Conservation (phyloP, 2,888 invertebrate species). For the Limenitis camilla region DNA sequence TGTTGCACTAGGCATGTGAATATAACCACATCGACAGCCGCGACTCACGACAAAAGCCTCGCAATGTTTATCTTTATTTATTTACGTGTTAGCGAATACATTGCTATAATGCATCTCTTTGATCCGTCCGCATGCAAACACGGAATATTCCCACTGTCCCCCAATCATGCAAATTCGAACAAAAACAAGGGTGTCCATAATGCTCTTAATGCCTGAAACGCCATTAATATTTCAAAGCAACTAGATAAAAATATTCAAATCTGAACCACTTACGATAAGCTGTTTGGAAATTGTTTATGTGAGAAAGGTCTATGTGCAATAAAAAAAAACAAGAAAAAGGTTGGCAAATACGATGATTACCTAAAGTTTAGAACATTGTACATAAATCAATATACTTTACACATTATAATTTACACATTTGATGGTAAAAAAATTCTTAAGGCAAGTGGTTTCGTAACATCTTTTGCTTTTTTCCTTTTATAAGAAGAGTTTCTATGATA, state of each 20-base stretch:
- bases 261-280: constrained; percentile 35
- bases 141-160: constrained; percentile 33
- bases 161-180: constrained; percentile 59
- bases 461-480: too few species aligned
- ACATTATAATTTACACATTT: too few species aligned
- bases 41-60: not conserved
- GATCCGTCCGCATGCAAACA: constrained; percentile 53
- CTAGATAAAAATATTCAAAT: constrained; percentile 61
- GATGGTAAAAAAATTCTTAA: too few species aligned
- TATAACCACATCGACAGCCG: not conserved
- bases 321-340: not conserved
- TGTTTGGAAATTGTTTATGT: constrained; percentile 25
- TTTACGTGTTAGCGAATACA: constrained; percentile 69
- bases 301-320: not conserved
- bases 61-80: constrained; percentile 65
- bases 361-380: too few species aligned
- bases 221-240: constrained; percentile 72
- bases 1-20: constrained; percentile 1
- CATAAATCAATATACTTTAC: too few species aligned
- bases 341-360: too few species aligned
- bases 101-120: constrained; percentile 55
- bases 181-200: constrained; percentile 67
- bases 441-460: too few species aligned
- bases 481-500: too few species aligned
- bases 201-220: constrained; percentile 62